Evolutionary conservation across 2,113 vertebrate species (phyloP), one percentile per base, ranked within the genome.

Genomic region (Chloropsis hardwickii): DNA sequence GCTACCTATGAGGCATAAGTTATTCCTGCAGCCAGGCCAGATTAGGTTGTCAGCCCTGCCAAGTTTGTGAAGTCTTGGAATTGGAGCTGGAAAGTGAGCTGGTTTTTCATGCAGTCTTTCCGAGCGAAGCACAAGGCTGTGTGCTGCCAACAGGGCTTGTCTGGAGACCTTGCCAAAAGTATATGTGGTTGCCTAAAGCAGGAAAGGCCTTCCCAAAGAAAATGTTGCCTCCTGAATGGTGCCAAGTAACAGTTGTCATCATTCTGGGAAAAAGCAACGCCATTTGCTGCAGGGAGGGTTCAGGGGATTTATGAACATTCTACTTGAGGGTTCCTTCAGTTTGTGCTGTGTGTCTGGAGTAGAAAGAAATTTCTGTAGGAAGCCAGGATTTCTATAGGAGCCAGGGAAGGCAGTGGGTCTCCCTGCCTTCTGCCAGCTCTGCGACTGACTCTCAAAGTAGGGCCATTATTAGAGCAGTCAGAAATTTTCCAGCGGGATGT

Each of bases 401-500:
- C 51, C 44, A 77, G 85, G 65, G 77, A 77, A 56, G 60, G 79
- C 90, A 71, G 60, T 42, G 80, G 86, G 40, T 90, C 80, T 72
- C 80, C 53, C 80, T 64, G 13, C 64, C 56, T 95, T 45, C 44
- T 96, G 90, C 94, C 93, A 96, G 86, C 90, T 29, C 79, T 11
- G 1, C 18, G 25, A 65, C 82, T 15, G 31, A 25, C 76, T 78
- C 88, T 67, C 64, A 86, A 57, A 96, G 89, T 19, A 90, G 86
- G 21, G 37, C 57, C 72, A 6, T 94, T 96, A 81, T 94, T 97
- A 45, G 76, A 88, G 72, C 22, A 35, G 71, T 81, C 90, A 77
- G 88, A 86, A 90, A 94, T 93, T 94, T 96, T 96, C 92, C 95
- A 96, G 82, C 0, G 86, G 95, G 95, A 86, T 90, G 53, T 94